A percentile compares a stretch with the other conserved stretches of the same genome.
These are phyloP conservation scores for Fregetta grallaria DNA, from an alignment of 2,113 vertebrate species.

Conservation along the genomic window DNA sequence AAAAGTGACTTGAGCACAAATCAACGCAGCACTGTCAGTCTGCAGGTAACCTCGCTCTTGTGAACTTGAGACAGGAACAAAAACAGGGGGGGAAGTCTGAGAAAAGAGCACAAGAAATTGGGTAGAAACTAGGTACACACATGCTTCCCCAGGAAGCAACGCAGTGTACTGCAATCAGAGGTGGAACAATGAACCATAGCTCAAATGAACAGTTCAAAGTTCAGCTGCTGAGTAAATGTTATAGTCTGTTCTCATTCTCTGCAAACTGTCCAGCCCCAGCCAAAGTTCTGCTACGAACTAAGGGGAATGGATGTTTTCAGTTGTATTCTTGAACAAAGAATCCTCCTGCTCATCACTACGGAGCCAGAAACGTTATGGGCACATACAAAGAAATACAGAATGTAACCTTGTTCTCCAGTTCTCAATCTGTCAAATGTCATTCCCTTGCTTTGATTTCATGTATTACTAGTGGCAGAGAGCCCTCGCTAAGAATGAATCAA, in stretches of 20 bases:
- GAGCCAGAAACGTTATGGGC: background rate
- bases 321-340: background rate
- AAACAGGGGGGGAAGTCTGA: background rate
- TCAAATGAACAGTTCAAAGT: constrained; percentile 29
- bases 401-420: background rate
- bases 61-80: background rate
- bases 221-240: constrained; percentile 42
- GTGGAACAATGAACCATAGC: background rate
- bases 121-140: background rate
- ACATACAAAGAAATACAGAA: background rate
- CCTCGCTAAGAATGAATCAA: background rate
- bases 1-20: background rate
- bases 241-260: background rate
- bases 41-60: background rate
- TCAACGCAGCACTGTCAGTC: background rate
- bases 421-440: background rate
- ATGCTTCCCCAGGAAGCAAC: background rate
- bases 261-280: background rate
- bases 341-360: background rate
- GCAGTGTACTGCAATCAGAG: background rate
- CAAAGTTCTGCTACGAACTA: background rate
- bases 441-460: background rate
- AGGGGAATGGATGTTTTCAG: background rate
- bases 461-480: background rate
- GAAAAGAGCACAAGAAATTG: background rate